These are phyloP conservation scores for Neoascia interrupta DNA, from an alignment of 2,888 invertebrate species.

Conservation along the genomic window DNA sequence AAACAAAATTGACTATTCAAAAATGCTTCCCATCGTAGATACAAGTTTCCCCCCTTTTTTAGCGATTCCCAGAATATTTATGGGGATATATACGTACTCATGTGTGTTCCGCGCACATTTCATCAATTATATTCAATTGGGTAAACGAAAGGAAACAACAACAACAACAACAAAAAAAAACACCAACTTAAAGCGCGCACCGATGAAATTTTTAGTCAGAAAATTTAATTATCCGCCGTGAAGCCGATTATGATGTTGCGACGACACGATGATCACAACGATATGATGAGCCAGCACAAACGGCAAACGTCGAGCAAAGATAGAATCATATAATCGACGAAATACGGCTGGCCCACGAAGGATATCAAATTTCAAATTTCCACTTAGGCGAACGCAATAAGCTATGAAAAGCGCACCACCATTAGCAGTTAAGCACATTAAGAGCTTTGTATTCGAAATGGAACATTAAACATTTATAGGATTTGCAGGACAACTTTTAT, in stretches of 20 bases:
- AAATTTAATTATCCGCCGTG: conserved; percentile 56
- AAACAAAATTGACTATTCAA: too few relatives aligned
- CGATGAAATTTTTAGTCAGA: conserved; percentile 48
- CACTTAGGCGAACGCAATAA: conserved; percentile 62
- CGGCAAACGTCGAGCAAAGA: conserved; percentile 2
- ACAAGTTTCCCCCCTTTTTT: too few relatives aligned
- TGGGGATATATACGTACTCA: too few relatives aligned
- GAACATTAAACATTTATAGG: conserved; percentile 68
- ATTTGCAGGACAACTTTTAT: conserved; percentile 65
- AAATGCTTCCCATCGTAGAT: too few relatives aligned
- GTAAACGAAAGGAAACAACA: too few relatives aligned
- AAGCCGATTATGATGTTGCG: conserved; percentile 19
- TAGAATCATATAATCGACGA: not conserved
- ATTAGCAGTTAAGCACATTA: conserved; percentile 69
- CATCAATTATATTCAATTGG: conserved; percentile 61
- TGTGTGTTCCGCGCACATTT: too few relatives aligned
- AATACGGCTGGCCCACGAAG: conserved; percentile 10
- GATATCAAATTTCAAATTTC: conserved; percentile 67
- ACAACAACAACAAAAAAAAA: too few relatives aligned
- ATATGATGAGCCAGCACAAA: conserved; percentile 6
- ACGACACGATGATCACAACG: conserved; percentile 7
- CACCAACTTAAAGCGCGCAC: conserved; percentile 44
- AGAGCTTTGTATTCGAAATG: conserved; percentile 68
- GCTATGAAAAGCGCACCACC: conserved; percentile 68
- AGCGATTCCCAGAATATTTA: too few relatives aligned